Conservation (phyloP, 2,113 vertebrate genomes). For the Ifrita kowaldi region DNA sequence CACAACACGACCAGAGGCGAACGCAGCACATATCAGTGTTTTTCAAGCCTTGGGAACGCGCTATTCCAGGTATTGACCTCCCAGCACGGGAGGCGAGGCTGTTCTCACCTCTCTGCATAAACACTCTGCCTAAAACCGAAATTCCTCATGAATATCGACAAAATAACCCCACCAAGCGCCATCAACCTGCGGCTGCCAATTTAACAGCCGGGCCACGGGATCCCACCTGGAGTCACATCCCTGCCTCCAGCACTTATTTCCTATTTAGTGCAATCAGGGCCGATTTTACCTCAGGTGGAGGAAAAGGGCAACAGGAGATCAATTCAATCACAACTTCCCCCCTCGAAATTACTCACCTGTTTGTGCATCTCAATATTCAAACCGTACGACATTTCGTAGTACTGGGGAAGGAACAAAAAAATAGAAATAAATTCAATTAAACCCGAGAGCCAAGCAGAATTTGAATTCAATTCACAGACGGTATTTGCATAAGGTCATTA, state of each 20-base stretch:
- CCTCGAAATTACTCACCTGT: constrained; percentile 80
- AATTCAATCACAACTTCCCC: not conserved
- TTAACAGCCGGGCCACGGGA: not conserved
- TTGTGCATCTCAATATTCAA: constrained; percentile 99
- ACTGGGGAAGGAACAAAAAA: constrained; percentile 73
- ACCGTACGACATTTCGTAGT: constrained; percentile 98
- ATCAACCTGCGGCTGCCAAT: not conserved
- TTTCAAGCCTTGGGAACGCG: not conserved
- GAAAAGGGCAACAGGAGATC: not conserved
- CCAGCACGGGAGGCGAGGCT: not conserved
- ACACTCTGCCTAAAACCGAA: not conserved
- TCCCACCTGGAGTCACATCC: not conserved
- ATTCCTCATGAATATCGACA: accelerated
- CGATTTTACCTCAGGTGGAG: not conserved
- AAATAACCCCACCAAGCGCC: not conserved
- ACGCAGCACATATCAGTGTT: not conserved
- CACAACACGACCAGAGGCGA: not conserved
- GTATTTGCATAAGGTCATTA: constrained; percentile 15
- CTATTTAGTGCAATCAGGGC: not conserved
- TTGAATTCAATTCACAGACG: not conserved
- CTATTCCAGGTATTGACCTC: not conserved
- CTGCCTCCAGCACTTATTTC: not conserved
- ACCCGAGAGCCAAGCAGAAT: not conserved
- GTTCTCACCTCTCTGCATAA: not conserved
- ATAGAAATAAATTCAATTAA: not conserved